Conservation (phyloP, 1,140 invertebrate species). For the Hylyphantes graminicola region DNA sequence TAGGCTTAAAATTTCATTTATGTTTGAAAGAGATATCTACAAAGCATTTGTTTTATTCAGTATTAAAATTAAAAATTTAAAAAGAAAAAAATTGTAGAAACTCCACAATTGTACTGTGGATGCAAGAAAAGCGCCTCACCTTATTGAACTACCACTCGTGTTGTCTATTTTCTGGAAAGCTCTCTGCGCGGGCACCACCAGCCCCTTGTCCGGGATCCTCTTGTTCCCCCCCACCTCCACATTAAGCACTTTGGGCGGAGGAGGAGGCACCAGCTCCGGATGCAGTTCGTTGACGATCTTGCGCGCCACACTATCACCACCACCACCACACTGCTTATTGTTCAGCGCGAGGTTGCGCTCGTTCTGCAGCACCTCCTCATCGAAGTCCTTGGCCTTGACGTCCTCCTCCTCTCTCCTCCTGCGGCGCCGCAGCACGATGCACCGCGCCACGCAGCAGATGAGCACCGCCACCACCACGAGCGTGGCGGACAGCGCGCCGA, state of each 20-base stretch:
- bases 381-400: constrained; percentile 12
- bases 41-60: no score
- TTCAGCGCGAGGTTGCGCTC: constrained; percentile 47
- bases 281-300: constrained; percentile 56
- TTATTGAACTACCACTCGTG: constrained; percentile 14
- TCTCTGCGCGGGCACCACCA: constrained; percentile 20
- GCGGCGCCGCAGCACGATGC: neutral
- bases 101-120: no score
- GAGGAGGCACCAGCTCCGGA: constrained; percentile 14
- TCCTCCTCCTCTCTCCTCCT: neutral
- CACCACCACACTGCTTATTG: constrained; percentile 44
- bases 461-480: constrained; percentile 22
- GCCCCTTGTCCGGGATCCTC: constrained; percentile 46
- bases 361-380: constrained; percentile 44
- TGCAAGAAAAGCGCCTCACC: neutral
- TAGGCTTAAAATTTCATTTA: no score
- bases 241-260: constrained; percentile 56
- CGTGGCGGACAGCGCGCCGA: constrained; percentile 11
- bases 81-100: no score
- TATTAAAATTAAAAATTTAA: no score
- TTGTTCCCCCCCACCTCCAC: constrained; percentile 27
- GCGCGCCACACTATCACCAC: constrained; percentile 3
- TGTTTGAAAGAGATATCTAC: no score
- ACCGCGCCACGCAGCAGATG: constrained; percentile 8
- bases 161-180: constrained; percentile 47